A percentile compares a stretch with the other conserved stretches of the same genome.
Conservation (phyloP, 2,113 vertebrate species). For the Cryptoleucopteryx plumbea region DNA sequence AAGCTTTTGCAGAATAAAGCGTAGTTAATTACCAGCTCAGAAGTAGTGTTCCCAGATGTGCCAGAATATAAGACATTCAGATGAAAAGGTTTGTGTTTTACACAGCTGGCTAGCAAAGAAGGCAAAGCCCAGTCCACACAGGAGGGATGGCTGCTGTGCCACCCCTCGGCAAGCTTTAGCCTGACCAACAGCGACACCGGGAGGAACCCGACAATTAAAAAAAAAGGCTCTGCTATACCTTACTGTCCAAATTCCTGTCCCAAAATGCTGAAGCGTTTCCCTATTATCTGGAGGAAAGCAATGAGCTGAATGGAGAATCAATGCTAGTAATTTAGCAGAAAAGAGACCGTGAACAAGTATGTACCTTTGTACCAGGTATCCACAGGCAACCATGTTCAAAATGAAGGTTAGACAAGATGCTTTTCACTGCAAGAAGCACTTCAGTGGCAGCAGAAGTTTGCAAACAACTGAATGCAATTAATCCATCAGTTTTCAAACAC, state of each 20-base stretch:
- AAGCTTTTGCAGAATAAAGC: conserved; percentile 1
- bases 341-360: neutral
- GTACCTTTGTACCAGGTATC: neutral
- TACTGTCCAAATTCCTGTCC: neutral
- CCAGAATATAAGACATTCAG: neutral
- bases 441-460: neutral
- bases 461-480: neutral
- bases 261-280: neutral
- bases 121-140: neutral
- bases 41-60: neutral
- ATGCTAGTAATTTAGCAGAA: neutral
- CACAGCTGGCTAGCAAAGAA: neutral
- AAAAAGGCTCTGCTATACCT: rapidly evolving
- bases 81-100: neutral
- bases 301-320: neutral
- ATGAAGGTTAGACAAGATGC: rapidly evolving
- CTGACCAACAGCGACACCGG: conserved; percentile 33
- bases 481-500: neutral
- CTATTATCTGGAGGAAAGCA: neutral
- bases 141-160: neutral
- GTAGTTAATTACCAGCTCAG: neutral
- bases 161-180: neutral
- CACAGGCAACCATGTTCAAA: neutral
- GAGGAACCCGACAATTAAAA: neutral
- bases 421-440: neutral